phyloP scores from a whole-genome alignment of 2,888 invertebrate species.

The Stramonita haemastoma region DNA sequence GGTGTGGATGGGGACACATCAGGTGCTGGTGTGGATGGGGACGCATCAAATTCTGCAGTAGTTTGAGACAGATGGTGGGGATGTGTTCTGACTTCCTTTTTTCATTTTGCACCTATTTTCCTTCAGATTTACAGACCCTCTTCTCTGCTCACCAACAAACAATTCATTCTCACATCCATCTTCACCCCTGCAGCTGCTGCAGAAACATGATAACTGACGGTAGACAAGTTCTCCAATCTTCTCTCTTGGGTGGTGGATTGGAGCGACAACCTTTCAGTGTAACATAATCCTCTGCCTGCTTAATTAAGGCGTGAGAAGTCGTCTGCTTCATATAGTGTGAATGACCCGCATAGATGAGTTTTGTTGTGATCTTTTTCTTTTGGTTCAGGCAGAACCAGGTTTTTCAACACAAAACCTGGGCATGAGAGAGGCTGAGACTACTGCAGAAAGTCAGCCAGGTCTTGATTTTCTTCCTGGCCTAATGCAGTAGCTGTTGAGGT shows the following conservation, averaged over 20 bases:
- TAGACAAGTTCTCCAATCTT: conserved; percentile 14
- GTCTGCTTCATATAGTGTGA: too few relatives aligned
- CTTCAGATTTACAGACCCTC: too few relatives aligned
- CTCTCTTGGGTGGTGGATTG: background rate
- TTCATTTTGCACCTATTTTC: background rate
- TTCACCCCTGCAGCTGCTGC: conserved; percentile 1
- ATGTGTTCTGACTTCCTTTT: background rate
- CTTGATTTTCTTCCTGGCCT: too few relatives aligned
- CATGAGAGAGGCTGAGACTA: too few relatives aligned
- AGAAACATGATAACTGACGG: conserved; percentile 3
- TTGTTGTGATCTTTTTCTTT: conserved; percentile 1
- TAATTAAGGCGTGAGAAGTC: conserved; percentile 11
- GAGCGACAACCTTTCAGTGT: conserved; percentile 17
- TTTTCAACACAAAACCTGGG: background rate
- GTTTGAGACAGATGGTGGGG: conserved; percentile 14
- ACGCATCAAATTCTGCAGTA: background rate
- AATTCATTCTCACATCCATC: too few relatives aligned
- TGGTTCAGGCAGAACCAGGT: background rate
- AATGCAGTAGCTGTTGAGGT: too few relatives aligned
- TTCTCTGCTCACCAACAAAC: too few relatives aligned
- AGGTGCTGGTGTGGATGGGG: background rate
- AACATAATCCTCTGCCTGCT: conserved; percentile 12
- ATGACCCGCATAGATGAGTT: too few relatives aligned
- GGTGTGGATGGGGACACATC: background rate
- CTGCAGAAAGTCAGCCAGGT: too few relatives aligned